Evolutionary conservation across 1,140 invertebrate genomes (phyloP), one percentile per base, ranked within the genome.

Genomic region (Leptopilina boulardi): DNA sequence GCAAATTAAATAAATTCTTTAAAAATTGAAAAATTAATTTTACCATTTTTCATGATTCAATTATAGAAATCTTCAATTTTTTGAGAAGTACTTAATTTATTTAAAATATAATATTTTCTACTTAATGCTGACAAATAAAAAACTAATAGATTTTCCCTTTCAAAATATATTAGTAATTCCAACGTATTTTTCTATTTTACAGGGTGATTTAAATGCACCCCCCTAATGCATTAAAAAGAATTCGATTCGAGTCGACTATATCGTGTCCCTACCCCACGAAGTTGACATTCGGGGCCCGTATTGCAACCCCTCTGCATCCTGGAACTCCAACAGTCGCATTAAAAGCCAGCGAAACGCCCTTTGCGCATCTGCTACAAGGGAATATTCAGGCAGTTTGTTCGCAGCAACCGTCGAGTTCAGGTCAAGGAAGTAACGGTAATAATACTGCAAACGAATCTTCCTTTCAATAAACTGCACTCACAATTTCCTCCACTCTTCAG

Each of bases 301-400:
- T 76, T 47, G 51, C 85, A 87, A 87, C 85, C 87, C 87, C 85
- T 82, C 82, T 83, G 80, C 84, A 66, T 66, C 59, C 59, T 66
- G 59, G 23, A 38, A 66, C 59, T 15, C 56, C 21, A 51, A 51
- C 56, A 59, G 76, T 82, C 77, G 82, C 74, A 59, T 47, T 44
- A 51, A 84, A 86, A 82, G 86, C 83, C 86, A 75, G 41, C 47
- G 70, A 51, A 84, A 86, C 83, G 86, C 83, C 86, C 86, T 86
- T 87, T 82, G 84, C 81, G 82, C 88, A 88, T 88, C 88, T 88
- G 86, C 87, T 84, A 80, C 80, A 82, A 85, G 83, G 85, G 81
- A 88, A 83, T n/a, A n/a, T 8, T 74, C 78, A 80, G 83, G 77
- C 87, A 89, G 87, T 87, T 87, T 79, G 82, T 86, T 77, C 82